Percentiles rank a stretch among this genome's conserved stretches.
phyloP scores from a whole-genome alignment of 23 tunicate species.

The Trididemnum nubilum region DNA sequence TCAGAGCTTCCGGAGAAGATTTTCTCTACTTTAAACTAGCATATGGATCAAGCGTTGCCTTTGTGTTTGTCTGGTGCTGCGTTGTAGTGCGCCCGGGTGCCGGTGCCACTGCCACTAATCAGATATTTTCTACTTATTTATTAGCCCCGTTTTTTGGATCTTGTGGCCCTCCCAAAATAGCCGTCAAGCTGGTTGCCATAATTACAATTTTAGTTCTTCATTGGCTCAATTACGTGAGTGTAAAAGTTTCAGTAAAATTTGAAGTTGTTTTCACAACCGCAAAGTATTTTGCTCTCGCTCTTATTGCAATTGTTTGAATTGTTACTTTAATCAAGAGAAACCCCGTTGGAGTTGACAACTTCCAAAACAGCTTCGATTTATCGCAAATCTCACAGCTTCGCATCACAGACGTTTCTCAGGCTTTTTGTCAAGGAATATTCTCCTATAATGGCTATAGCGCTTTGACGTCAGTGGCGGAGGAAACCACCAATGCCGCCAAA shows the following conservation, averaged over 20 bases:
- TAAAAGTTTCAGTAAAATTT: conserved; percentile 34
- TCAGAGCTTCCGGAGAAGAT: conserved; percentile 51
- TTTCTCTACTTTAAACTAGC: conserved; percentile 45
- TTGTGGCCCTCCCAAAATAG: conserved; percentile 43
- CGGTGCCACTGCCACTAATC: conserved; percentile 11
- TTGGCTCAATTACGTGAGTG: conserved; percentile 48
- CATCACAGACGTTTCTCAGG: conserved; percentile 12
- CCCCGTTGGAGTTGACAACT: conserved; percentile 46
- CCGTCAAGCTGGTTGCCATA: conserved; percentile 38
- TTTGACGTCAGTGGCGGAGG: conserved; percentile 41
- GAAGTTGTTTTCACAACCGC: conserved; percentile 49
- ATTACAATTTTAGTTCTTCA: not conserved
- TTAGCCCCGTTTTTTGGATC: conserved; percentile 39
- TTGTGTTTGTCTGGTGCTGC: conserved; percentile 9
- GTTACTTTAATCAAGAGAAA: conserved; percentile 27
- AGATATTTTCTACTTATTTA: conserved; percentile 53
- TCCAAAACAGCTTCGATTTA: conserved; percentile 45
- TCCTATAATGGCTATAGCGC: conserved; percentile 49
- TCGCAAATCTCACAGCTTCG: not conserved
- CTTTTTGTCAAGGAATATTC: conserved; percentile 52
- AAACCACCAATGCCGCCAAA: conserved; percentile 42
- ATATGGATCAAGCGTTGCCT: conserved; percentile 53
- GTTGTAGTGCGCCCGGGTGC: not conserved
- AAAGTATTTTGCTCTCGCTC: conserved; percentile 47
- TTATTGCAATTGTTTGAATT: conserved; percentile 54